Conservation (phyloP, 2,888 invertebrate genomes). For the Zygogramma bicolorata region DNA sequence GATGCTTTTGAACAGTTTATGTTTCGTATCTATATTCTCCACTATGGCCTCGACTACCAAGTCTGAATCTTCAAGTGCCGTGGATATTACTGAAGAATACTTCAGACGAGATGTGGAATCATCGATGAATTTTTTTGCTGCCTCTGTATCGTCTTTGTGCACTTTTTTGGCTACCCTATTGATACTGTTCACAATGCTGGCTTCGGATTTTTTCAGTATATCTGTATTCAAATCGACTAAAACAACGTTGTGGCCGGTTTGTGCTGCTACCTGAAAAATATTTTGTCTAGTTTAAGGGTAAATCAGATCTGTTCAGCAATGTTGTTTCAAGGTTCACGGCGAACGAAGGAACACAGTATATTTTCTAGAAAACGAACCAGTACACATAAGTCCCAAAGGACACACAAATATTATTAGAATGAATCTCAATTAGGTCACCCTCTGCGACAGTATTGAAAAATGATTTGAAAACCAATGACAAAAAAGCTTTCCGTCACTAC, state of each 20-base stretch:
- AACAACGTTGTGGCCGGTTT: slow-evolving; percentile 86
- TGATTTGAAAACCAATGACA: too few species aligned
- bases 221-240: slow-evolving; percentile 83
- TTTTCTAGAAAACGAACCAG: too few species aligned
- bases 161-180: slow-evolving; percentile 83
- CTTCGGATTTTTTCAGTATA: slow-evolving; percentile 79
- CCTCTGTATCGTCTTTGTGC: slow-evolving; percentile 75
- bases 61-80: slow-evolving; percentile 77
- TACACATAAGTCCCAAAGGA: too few species aligned
- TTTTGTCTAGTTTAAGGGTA: not conserved
- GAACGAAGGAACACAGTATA: too few species aligned
- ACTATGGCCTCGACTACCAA: slow-evolving; percentile 89
- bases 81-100: slow-evolving; percentile 72
- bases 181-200: slow-evolving; percentile 78
- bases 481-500: too few species aligned
- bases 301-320: not conserved
- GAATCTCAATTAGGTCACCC: too few species aligned
- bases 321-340: too few species aligned
- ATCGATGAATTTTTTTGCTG: slow-evolving; percentile 75
- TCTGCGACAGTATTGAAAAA: too few species aligned
- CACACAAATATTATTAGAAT: too few species aligned
- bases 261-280: slow-evolving; percentile 79
- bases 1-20: slow-evolving; percentile 79
- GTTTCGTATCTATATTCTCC: slow-evolving; percentile 78
- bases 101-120: slow-evolving; percentile 72